Evolutionary conservation across 2,888 invertebrate species (phyloP).

Genomic region (Eristalinus sepulchralis): DNA sequence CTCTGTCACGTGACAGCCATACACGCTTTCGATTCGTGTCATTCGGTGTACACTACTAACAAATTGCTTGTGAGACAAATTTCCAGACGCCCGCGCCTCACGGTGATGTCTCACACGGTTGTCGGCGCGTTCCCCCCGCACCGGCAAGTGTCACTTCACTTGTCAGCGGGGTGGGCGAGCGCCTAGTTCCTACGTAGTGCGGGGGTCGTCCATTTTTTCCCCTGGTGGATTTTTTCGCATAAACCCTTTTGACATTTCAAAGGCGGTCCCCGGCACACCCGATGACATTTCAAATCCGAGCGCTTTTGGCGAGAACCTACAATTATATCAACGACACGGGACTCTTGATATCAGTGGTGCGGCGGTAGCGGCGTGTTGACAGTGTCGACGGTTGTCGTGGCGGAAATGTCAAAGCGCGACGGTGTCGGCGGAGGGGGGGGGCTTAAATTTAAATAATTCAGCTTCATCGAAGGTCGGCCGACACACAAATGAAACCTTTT

Average conservation of each 20-base stretch:
- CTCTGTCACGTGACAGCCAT: conserved; percentile 55
- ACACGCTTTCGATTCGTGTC: conserved; percentile 21
- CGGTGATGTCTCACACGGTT: not conserved
- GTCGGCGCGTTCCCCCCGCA: not conserved
- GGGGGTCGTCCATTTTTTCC: not conserved
- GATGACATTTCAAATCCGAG: not conserved
- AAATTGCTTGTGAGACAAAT: conserved; percentile 45
- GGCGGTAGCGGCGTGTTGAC: not conserved
- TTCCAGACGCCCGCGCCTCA: conserved; percentile 8
- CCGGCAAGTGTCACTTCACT: not conserved
- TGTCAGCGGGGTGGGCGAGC: not conserved
- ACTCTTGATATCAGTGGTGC: not conserved
- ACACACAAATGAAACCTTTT: conserved; percentile 42
- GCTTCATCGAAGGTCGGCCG: not conserved
- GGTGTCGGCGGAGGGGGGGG: not conserved
- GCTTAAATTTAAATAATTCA: not conserved
- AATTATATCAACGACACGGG: not conserved
- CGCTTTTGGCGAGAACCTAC: not conserved
- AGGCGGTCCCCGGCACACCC: not conserved
- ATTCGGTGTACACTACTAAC: conserved; percentile 34
- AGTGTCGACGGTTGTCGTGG: not conserved
- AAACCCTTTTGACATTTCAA: not conserved
- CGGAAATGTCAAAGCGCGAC: not conserved
- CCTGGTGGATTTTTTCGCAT: not conserved
- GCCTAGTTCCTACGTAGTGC: not conserved